Conservation (phyloP, 2,888 invertebrate species). For the Sussaba pulchella region DNA sequence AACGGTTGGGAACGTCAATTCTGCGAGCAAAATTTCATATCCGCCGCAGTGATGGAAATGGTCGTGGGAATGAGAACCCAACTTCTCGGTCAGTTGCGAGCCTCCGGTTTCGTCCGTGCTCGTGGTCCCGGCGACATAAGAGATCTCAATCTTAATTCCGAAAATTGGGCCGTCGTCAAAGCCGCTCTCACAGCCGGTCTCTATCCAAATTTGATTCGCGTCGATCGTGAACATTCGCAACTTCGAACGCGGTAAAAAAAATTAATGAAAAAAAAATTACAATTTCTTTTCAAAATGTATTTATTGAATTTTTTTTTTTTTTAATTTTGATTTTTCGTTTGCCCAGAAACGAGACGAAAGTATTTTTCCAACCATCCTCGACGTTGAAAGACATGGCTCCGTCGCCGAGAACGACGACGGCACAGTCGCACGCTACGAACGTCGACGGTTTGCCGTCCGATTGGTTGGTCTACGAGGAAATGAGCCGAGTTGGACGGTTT, state of each 20-base stretch:
- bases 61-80: slow-evolving; percentile 94
- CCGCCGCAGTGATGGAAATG: slow-evolving; percentile 95
- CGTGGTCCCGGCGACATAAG: slow-evolving; percentile 88
- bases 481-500: slow-evolving; percentile 89
- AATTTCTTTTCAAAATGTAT: too few relatives aligned
- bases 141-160: slow-evolving; percentile 93
- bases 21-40: slow-evolving; percentile 91
- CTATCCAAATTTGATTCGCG: slow-evolving; percentile 94
- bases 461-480: slow-evolving; percentile 96
- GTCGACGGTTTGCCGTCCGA: slow-evolving; percentile 88
- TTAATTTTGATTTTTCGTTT: slow-evolving; percentile 63
- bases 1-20: slow-evolving; percentile 89
- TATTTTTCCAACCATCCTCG: slow-evolving; percentile 88
- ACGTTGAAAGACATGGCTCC: slow-evolving; percentile 85
- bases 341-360: slow-evolving; percentile 87
- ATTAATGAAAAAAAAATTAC: too few relatives aligned
- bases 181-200: slow-evolving; percentile 94
- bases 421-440: slow-evolving; percentile 81
- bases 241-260: slow-evolving; percentile 88
- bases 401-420: slow-evolving; percentile 77
- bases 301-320: slow-evolving; percentile 7
- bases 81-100: slow-evolving; percentile 92
- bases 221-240: slow-evolving; percentile 88
- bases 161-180: slow-evolving; percentile 96
- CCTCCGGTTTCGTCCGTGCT: slow-evolving; percentile 90